Percentiles rank a stretch among this genome's conserved stretches.
phyloP scores from a whole-genome alignment of 2,797 vertebrate species.

The Triplophysa yarkandensis region DNA sequence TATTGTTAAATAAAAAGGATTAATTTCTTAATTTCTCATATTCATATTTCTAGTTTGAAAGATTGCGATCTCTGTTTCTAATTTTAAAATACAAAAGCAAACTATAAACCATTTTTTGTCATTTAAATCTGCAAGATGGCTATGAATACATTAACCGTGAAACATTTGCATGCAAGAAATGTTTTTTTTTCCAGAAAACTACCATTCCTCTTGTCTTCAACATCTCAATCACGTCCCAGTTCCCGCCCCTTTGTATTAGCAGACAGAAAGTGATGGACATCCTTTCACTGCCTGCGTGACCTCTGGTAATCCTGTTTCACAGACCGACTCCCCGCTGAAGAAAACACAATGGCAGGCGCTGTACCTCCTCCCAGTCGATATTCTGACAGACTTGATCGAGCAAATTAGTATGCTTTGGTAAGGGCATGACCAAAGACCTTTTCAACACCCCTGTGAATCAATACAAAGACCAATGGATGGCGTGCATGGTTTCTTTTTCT shows the following conservation, averaged over 20 bases:
- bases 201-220: conserved; percentile 82
- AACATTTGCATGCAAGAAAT: conserved; percentile 84
- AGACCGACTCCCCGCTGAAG: conserved; percentile 93
- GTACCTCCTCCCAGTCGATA: conserved; percentile 95
- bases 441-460: conserved; percentile 92
- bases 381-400: conserved; percentile 97
- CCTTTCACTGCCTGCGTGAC: conserved; percentile 95
- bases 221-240: conserved; percentile 91
- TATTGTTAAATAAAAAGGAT: no score
- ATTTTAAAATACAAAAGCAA: conserved; percentile 17
- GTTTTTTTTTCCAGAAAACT: conserved; percentile 73
- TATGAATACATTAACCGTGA: conserved; percentile 65
- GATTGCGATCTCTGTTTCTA: conserved; percentile 11
- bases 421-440: conserved; percentile 97
- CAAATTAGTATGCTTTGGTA: conserved; percentile 98
- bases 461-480: conserved; percentile 90
- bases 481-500: conserved; percentile 65
- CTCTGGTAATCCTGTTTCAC: conserved; percentile 99
- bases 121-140: conserved; percentile 55
- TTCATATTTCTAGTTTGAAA: not conserved
- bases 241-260: conserved; percentile 87
- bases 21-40: not conserved
- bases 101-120: conserved; percentile 44
- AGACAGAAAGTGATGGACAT: conserved; percentile 92
- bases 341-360: conserved; percentile 91